Percentiles rank a stretch among this genome's conserved stretches.
These are phyloP conservation scores for Porites australiensis DNA, from an alignment of 64 coral and sea anemone genomes.

Conservation along the genomic window DNA sequence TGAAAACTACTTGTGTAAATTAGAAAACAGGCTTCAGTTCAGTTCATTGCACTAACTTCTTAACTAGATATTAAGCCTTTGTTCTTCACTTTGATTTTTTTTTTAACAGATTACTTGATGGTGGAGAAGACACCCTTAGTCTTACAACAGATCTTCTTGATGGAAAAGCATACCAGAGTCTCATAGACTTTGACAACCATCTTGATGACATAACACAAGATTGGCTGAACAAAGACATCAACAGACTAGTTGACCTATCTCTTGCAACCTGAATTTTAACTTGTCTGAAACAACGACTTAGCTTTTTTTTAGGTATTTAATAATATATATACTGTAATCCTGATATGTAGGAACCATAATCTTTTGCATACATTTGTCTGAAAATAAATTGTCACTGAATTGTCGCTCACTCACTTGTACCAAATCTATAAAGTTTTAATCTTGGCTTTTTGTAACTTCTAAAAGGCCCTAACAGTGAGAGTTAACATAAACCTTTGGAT, in stretches of 20 bases:
- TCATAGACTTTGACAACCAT: slow-evolving; percentile 99
- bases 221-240: slow-evolving; percentile 95
- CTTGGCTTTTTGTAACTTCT: too few relatives aligned
- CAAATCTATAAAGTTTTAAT: too few relatives aligned
- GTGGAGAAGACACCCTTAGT: slow-evolving; percentile 91
- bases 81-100: not conserved
- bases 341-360: too few relatives aligned
- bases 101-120: slow-evolving; percentile 77
- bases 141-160: slow-evolving; percentile 90
- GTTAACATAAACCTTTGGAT: too few relatives aligned
- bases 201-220: slow-evolving; percentile 95
- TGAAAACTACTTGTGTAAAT: not conserved
- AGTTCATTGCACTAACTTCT: too few relatives aligned
- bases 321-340: not conserved
- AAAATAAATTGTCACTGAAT: too few relatives aligned
- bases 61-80: too few relatives aligned
- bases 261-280: not conserved
- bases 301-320: not conserved
- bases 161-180: slow-evolving; percentile 96
- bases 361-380: too few relatives aligned
- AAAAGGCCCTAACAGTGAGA: too few relatives aligned
- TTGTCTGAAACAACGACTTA: not conserved
- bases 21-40: too few relatives aligned
- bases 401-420: too few relatives aligned
- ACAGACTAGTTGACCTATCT: slow-evolving; percentile 84